These are phyloP conservation scores for Plumapathes pennacea DNA, from an alignment of 92 coral and sea anemone genomes.

Conservation along the genomic window DNA sequence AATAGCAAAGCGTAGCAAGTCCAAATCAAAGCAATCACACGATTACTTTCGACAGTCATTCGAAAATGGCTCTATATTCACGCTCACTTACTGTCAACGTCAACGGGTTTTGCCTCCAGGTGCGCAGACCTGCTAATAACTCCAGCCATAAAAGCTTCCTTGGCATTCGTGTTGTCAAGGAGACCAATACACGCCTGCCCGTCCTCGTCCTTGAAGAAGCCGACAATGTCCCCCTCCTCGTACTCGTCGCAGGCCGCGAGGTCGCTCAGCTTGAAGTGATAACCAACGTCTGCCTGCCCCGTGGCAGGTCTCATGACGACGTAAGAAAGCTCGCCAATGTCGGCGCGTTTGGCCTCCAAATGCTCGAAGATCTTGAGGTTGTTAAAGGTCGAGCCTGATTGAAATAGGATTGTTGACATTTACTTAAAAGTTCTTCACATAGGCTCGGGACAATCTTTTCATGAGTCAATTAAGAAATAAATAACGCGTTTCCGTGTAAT, in stretches of 20 bases:
- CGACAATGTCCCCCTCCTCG: conserved; percentile 95
- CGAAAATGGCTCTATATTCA: too few relatives aligned
- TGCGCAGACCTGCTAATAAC: conserved; percentile 86
- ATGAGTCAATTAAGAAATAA: too few relatives aligned
- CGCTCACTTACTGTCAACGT: conserved; percentile 42
- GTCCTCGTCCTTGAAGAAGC: conserved; percentile 77
- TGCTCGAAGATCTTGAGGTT: too few relatives aligned
- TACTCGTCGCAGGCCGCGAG: conserved; percentile 61
- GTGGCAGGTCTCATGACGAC: conserved; percentile 13
- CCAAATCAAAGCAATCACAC: too few relatives aligned
- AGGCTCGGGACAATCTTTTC: too few relatives aligned
- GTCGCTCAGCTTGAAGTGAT: conserved; percentile 71
- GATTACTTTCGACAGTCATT: too few relatives aligned
- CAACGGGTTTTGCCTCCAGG: conserved; percentile 76
- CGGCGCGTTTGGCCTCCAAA: conserved; percentile 87
- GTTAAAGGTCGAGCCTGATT: too few relatives aligned
- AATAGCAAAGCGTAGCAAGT: too few relatives aligned
- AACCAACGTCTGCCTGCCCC: conserved; percentile 82
- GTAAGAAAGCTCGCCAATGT: conserved; percentile 69
- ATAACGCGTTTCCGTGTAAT: too few relatives aligned
- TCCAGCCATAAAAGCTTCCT: conserved; percentile 84
- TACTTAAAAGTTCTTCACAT: too few relatives aligned
- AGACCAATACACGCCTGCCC: conserved; percentile 66
- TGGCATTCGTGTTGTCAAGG: conserved; percentile 59
- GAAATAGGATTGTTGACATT: too few relatives aligned